Conservation (phyloP, 1,140 invertebrate species). For the Myzus persicae region DNA sequence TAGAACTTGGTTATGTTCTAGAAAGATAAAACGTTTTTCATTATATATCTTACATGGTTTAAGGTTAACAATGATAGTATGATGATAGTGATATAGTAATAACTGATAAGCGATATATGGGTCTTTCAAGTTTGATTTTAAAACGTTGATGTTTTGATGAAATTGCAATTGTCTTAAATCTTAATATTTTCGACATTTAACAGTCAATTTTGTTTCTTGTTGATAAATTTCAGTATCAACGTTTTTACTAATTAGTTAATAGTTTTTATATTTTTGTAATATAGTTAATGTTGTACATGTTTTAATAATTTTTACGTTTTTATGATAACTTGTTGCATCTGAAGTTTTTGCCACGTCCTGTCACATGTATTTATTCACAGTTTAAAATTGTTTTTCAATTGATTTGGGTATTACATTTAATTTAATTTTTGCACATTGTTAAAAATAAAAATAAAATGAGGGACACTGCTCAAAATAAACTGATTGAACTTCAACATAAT, state of each 20-base stretch:
- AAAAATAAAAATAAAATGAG: slow-evolving; percentile 7
- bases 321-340: neutral
- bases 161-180: neutral
- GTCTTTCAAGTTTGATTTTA: neutral
- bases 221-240: neutral
- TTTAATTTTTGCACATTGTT: neutral
- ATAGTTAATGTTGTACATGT: neutral
- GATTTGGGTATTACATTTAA: neutral
- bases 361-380: neutral
- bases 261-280: neutral
- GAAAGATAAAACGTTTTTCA: neutral
- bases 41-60: too few species aligned
- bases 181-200: neutral
- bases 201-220: neutral
- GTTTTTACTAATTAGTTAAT: neutral
- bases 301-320: neutral
- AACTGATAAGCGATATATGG: neutral
- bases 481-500: slow-evolving; percentile 45
- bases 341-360: neutral
- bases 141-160: neutral
- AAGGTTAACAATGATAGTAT: neutral
- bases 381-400: neutral
- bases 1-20: too few species aligned
- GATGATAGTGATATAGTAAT: neutral
- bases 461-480: slow-evolving; percentile 34